These are phyloP conservation scores for Hafferia zeledoni DNA, from an alignment of 2,797 vertebrate species.

Conservation along the genomic window DNA sequence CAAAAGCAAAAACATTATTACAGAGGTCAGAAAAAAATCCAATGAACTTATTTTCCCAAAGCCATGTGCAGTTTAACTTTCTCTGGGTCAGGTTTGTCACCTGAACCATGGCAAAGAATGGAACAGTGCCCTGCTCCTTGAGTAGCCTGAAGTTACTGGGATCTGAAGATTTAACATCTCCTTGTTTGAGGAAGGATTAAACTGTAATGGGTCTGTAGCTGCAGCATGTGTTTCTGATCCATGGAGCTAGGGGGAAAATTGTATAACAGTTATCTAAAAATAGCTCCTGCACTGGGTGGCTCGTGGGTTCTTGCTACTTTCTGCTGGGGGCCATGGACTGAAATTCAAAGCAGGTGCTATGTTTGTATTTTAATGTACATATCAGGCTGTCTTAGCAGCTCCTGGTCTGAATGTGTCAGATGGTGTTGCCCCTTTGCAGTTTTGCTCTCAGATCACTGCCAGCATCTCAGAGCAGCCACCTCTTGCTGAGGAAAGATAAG, in stretches of 20 bases:
- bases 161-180: not conserved
- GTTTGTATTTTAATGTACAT: not conserved
- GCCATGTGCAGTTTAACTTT: not conserved
- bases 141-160: not conserved
- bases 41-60: not conserved
- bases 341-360: not conserved
- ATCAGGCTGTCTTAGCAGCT: not conserved
- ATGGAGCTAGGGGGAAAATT: not conserved
- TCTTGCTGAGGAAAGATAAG: not conserved
- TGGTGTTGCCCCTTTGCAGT: not conserved
- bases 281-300: not conserved
- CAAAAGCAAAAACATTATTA: not conserved
- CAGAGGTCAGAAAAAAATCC: not conserved
- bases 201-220: not conserved
- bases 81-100: not conserved
- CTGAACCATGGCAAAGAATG: not conserved
- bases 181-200: not conserved
- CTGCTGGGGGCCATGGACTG: not conserved
- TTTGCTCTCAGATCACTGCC: not conserved
- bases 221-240: slow-evolving; percentile 50
- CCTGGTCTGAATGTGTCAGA: not conserved
- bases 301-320: not conserved
- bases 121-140: not conserved
- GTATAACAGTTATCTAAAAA: slow-evolving; percentile 6
- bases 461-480: not conserved